Evolutionary conservation across 2,797 vertebrate genomes (phyloP), one percentile per base, ranked within the genome.

Genomic region (Brachymystax lenok): DNA sequence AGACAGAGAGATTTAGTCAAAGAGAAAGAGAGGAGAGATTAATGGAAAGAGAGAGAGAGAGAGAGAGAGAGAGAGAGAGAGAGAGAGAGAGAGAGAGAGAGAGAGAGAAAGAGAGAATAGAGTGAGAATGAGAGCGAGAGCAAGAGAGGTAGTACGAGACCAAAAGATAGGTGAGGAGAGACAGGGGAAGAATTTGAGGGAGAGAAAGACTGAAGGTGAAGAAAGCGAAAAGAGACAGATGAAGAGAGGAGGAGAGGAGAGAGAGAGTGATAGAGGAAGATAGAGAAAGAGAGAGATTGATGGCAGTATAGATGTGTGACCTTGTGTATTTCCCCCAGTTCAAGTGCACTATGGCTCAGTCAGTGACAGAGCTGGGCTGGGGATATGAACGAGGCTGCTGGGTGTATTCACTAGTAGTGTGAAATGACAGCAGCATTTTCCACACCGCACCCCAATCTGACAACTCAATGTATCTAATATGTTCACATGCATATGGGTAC

Each of bases 1-100:
- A 87, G 88, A 88, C 82, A 83, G 76, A 87, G 81, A 82, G 82
- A 90, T 84, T 66, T 50, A 82, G 87, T 85, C 84, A 90, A 50
- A 71, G 79, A 83, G 74, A 79, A 24, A 71, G 79, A 83, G 74
- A 78, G 88, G 77, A 83, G 71, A 80, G 76, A 21, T 63, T 73
- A 74, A 73, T 71, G 79, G 10, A n/a, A 24, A 74, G 72, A 77
- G 64, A 76, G 82, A 80, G 83, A 79, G 84, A 81, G 84, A 75
- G 68, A 30, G 52, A 51, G 63, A 74, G 70, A 56, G 51, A 24
- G 56, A 54, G 63, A 61, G 72, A 71, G 73, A 79, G 46, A 33
- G 68, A 71, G 12, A 66, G 77, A 75, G 56, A 71, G 56, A 71
- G 40, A 54, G 54, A 71, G 66, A 78, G 35, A 71, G 64, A 74